These are phyloP conservation scores for Hemicentrotus pulcherrimus DNA, from an alignment of 35 echinoderm and acorn worm genomes.

Conservation along the genomic window DNA sequence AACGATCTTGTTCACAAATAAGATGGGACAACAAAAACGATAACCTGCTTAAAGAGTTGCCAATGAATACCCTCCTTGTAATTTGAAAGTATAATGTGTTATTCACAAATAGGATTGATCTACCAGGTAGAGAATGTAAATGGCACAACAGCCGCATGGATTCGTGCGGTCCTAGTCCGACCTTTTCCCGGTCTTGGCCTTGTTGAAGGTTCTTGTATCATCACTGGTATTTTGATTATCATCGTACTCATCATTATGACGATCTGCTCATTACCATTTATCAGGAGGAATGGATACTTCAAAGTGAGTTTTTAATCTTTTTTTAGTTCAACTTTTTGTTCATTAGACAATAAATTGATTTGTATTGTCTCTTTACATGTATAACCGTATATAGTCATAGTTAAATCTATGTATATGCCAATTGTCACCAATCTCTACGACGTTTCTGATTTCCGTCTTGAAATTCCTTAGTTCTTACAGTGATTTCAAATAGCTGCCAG, in stretches of 20 bases:
- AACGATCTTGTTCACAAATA: too few species aligned
- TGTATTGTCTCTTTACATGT: not conserved
- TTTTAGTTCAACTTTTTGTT: not conserved
- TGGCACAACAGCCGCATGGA: conserved; percentile 25
- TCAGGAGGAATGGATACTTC: conserved; percentile 83
- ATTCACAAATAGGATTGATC: not conserved
- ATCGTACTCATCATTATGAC: conserved; percentile 72
- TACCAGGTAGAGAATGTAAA: not conserved
- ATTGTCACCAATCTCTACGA: too few species aligned
- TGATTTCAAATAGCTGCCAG: too few species aligned
- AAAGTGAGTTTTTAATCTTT: conserved; percentile 54
- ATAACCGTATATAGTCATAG: too few species aligned
- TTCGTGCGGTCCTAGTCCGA: conserved; percentile 53
- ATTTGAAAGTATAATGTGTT: not conserved
- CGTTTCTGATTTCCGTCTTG: too few species aligned
- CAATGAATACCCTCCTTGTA: too few species aligned
- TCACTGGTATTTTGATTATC: conserved; percentile 65
- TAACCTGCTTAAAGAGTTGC: too few species aligned
- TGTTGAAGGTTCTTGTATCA: conserved; percentile 70
- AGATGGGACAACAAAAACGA: too few species aligned
- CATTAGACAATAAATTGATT: not conserved
- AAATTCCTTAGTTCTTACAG: too few species aligned
- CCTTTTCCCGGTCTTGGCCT: conserved; percentile 58
- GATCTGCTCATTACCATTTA: conserved; percentile 72
- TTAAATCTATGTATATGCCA: too few species aligned